Conservation (phyloP, 2,113 vertebrate species). For the Burhinus oedicnemus region DNA sequence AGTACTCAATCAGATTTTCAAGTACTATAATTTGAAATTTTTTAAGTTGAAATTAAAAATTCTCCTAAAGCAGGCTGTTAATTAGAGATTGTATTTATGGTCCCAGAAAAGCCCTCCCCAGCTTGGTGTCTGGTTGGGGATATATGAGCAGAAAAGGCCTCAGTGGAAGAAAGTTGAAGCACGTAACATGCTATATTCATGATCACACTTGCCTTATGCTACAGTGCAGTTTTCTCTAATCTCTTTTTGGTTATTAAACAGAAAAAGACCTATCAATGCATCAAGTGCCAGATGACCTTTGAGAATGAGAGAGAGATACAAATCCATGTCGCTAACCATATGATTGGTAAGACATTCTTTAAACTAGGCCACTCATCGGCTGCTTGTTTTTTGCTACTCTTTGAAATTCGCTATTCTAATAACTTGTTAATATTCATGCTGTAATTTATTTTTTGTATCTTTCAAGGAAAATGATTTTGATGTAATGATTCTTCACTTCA, state of each 20-base stretch:
- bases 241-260: conserved; percentile 75
- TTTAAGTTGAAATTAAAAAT: neutral
- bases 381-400: conserved; percentile 12
- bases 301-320: conserved; percentile 98
- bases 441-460: conserved; percentile 37
- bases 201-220: conserved; percentile 30
- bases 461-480: conserved; percentile 53
- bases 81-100: neutral
- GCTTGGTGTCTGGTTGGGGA: neutral
- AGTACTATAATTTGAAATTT: neutral
- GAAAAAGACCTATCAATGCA: conserved; percentile 99
- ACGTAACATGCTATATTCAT: neutral
- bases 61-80: neutral
- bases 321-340: conserved; percentile 98
- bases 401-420: neutral
- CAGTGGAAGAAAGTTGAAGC: neutral
- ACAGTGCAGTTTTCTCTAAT: conserved; percentile 57
- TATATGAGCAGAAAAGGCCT: neutral
- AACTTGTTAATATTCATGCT: conserved; percentile 53
- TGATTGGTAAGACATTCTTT: conserved; percentile 91
- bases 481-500: conserved; percentile 47
- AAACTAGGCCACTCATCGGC: neutral
- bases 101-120: neutral
- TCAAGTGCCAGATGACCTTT: conserved; percentile 99
- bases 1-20: neutral